These are phyloP conservation scores for Perithous albicinctus DNA, from an alignment of 2,888 invertebrate genomes.

Conservation along the genomic window DNA sequence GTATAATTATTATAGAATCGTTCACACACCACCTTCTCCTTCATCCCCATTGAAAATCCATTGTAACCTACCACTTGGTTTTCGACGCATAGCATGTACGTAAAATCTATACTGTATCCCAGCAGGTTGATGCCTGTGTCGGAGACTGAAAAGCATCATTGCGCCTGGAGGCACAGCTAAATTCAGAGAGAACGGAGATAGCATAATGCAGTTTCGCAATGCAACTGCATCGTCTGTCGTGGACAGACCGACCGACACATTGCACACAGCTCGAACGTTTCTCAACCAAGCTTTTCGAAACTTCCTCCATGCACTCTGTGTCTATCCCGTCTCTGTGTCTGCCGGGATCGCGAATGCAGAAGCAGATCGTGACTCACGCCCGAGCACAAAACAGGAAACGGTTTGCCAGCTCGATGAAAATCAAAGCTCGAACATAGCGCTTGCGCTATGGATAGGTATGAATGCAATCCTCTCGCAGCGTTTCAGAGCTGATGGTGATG, in stretches of 20 bases:
- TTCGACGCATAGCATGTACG: not conserved
- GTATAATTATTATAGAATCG: constrained; percentile 1
- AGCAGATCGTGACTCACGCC: constrained; percentile 20
- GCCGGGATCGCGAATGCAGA: not conserved
- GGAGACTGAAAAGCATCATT: constrained; percentile 22
- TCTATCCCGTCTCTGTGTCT: not conserved
- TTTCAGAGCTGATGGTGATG: constrained; percentile 13
- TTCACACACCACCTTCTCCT: not conserved
- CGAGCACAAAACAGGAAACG: constrained; percentile 7
- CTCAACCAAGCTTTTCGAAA: constrained; percentile 43
- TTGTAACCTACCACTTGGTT: not conserved
- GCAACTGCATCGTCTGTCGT: constrained; percentile 28
- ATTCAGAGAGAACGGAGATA: constrained; percentile 27
- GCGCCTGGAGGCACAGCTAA: constrained; percentile 20
- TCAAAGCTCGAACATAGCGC: constrained; percentile 48
- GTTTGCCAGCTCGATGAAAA: constrained; percentile 51
- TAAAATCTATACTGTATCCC: not conserved
- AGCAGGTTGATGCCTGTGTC: not conserved
- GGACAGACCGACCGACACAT: constrained; percentile 41
- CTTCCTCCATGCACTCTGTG: constrained; percentile 9
- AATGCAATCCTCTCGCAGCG: constrained; percentile 15
- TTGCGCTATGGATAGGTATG: constrained; percentile 6
- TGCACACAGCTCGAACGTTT: constrained; percentile 5
- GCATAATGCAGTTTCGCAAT: constrained; percentile 36
- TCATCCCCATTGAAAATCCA: not conserved